A percentile compares a stretch with the other conserved stretches of the same genome.
Conservation (phyloP, 2,888 invertebrate species). For the Caenorhabditis uteleia region DNA sequence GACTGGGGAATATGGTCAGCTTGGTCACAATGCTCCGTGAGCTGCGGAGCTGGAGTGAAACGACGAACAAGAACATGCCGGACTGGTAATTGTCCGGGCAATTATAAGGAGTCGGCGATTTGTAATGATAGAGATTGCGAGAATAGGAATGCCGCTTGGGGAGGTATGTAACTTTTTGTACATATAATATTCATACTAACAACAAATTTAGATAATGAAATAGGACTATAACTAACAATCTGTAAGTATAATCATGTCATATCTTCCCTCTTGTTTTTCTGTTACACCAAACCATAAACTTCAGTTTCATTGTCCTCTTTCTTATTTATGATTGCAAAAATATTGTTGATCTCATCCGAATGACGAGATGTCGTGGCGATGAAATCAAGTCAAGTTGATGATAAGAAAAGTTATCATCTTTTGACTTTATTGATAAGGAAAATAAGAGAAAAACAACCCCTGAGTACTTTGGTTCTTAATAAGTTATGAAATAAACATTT, state of each 20-base stretch:
- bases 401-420: too few species aligned
- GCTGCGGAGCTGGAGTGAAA: constrained; percentile 66
- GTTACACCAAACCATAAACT: too few species aligned
- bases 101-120: constrained; percentile 60
- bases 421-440: too few species aligned
- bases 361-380: too few species aligned
- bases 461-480: too few species aligned
- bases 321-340: too few species aligned
- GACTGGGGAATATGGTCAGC: constrained; percentile 52
- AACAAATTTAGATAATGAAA: constrained; percentile 20
- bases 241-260: too few species aligned
- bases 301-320: too few species aligned
- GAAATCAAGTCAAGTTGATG: too few species aligned
- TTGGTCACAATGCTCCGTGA: constrained; percentile 57
- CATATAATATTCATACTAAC: background rate
- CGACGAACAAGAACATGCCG: constrained; percentile 62
- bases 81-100: constrained; percentile 63
- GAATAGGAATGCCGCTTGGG: constrained; percentile 64
- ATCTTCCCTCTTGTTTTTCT: too few species aligned
- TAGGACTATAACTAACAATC: constrained; percentile 16
- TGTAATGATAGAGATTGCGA: constrained; percentile 65
- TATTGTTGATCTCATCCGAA: too few species aligned
- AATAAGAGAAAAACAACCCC: too few species aligned
- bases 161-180: constrained; percentile 57
- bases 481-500: constrained; percentile 20